Conservation (phyloP, 37 sponge, comb jelly and placozoan species). For the Haliclona indistincta region DNA sequence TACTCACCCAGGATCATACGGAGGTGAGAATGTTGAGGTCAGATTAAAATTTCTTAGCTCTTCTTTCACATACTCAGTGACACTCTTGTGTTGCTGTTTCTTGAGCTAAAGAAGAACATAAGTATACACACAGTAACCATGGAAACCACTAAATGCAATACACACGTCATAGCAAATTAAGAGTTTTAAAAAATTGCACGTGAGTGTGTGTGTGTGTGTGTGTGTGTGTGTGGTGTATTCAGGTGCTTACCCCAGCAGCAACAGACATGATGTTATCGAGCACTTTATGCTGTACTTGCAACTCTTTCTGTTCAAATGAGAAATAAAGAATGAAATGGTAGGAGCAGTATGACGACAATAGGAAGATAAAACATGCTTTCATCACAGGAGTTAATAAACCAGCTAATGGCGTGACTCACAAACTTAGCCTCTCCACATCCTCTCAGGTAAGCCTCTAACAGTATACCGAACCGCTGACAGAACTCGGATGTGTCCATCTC, state of each 20-base stretch:
- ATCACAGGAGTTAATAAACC: neutral
- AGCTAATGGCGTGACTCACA: conserved; percentile 36
- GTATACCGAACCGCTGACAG: conserved; percentile 84
- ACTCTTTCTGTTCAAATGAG: conserved; percentile 45
- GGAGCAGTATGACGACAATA: neutral
- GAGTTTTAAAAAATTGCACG: too few relatives aligned
- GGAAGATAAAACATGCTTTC: neutral
- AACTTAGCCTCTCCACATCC: conserved; percentile 87
- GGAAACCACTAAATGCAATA: neutral
- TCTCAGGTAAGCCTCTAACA: conserved; percentile 85
- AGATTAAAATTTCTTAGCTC: conserved; percentile 37
- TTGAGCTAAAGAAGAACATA: conserved; percentile 39
- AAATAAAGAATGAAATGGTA: neutral
- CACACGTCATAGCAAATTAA: neutral
- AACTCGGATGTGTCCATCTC: conserved; percentile 91
- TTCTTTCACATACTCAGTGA: conserved; percentile 35
- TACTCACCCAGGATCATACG: conserved; percentile 61
- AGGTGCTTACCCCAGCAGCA: conserved; percentile 59
- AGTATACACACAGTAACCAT: neutral
- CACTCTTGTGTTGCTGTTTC: conserved; percentile 49
- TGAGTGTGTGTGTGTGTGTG: neutral
- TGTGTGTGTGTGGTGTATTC: neutral
- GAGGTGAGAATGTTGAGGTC: conserved; percentile 62
- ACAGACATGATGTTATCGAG: conserved; percentile 52
- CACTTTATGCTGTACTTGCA: conserved; percentile 67